Base-by-base conservation (phyloP, 1,140 invertebrate genomes). In the Atopsyche davidsoni region DNA sequence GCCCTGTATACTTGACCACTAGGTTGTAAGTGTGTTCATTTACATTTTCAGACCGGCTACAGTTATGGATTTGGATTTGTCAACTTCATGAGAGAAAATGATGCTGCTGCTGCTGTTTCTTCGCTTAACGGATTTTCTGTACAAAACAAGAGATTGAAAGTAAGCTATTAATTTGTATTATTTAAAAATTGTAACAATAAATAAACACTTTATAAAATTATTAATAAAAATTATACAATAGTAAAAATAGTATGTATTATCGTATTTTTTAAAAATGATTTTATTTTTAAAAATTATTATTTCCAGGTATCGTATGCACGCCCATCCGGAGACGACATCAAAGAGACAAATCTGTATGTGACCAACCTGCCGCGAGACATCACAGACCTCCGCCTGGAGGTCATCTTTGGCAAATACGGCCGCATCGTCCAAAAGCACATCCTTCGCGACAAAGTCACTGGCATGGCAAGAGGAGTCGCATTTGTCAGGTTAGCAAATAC, bases 51-150 rank as follows among this genome's bases (percentile, higher is more conserved):
- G 78, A 93, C 91, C 69, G 90, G 90, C 17, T 96, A 96, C 68
- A 94, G 90, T 68, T 96, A 91, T 69, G 93, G 94, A 11, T 97
- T 95, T 72, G 93, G 92, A 14, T 97, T 97, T 75, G 92, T 96
- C 13, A 94, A 96, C 67, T 97, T 90, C 68, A 76, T 81, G 21
- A 83, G 81, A 55, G 81, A 86, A 51, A 84, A 89, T 64, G 90
- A 94, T 75, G 92, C 92, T 16, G 70, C 80, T 28, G 79, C 83
- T 59, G 93, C 93, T 21, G 94, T 96, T 51, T 78, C 82, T 58
- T 82, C 83, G 4, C 77, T 96, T 51, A 95, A 96, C 70, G 92
- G 92, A 17, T 81, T 90, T 51, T 84, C 89, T 65, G 79, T 94
- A 25, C 84, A 89, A 60, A 89, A 91, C 67, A 91, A 91, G 67